phyloP scores from a whole-genome alignment of 2,797 vertebrate species.

The Zalophus californianus region DNA sequence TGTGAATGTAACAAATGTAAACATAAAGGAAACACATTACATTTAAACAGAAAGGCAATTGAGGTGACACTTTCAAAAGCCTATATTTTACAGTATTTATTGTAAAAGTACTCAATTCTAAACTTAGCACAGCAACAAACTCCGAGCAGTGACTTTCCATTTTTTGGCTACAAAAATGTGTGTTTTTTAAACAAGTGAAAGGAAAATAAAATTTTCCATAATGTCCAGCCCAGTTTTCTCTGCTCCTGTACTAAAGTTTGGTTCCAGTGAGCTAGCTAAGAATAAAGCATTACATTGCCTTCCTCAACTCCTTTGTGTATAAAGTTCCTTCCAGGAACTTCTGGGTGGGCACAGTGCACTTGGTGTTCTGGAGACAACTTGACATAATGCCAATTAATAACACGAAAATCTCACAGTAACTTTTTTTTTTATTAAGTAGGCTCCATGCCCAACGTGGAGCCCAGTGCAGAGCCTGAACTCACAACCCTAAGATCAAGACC shows the following conservation, averaged over 20 bases:
- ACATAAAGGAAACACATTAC: background rate
- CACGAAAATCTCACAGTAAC: background rate
- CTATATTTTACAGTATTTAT: background rate
- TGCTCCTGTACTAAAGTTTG: background rate
- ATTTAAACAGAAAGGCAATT: background rate
- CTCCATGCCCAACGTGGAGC: background rate
- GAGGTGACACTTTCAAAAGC: background rate
- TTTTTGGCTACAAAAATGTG: background rate
- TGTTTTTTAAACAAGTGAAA: background rate
- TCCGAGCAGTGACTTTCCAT: too few relatives aligned
- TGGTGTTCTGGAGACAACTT: background rate
- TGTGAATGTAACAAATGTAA: background rate
- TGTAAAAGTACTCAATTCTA: background rate
- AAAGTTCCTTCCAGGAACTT: background rate
- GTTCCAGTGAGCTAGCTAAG: fast-evolving
- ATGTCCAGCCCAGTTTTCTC: background rate
- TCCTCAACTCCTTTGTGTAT: too few relatives aligned
- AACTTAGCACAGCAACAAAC: background rate
- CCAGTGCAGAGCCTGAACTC: background rate
- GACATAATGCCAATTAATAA: background rate
- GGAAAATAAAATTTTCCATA: background rate
- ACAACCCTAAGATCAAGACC: background rate
- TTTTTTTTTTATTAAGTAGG: background rate
- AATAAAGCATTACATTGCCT: fast-evolving
- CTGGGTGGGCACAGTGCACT: background rate